Conservation (phyloP, 2,113 vertebrate genomes). For the Cyphomyrus plagiostoma region DNA sequence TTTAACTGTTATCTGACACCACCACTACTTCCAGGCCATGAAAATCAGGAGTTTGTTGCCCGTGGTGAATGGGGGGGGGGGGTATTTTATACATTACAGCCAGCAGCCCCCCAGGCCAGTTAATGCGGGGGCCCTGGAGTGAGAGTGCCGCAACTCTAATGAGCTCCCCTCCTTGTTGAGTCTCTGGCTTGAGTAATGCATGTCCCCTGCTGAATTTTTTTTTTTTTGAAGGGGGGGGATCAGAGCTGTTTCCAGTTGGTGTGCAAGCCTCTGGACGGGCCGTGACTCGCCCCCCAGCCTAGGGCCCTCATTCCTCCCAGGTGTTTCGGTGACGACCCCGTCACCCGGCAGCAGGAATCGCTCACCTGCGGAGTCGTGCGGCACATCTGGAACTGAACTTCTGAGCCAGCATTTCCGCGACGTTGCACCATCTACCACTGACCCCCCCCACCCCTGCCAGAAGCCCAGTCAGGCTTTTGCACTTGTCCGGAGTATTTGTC, state of each 20-base stretch:
- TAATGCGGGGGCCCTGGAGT: not conserved
- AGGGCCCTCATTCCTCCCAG: conserved; percentile 21
- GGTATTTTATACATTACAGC: not conserved
- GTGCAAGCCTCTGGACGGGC: not conserved
- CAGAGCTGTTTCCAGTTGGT: not conserved
- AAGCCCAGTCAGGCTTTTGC: not conserved
- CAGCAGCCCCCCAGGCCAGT: not conserved
- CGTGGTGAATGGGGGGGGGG: not conserved
- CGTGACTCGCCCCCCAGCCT: not conserved
- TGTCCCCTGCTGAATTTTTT: not conserved
- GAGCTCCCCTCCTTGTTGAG: not conserved
- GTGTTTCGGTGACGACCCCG: conserved; percentile 19
- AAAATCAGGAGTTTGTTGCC: not conserved
- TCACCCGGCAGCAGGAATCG: not conserved
- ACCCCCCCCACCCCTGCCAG: not conserved
- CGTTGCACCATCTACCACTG: conserved; percentile 5
- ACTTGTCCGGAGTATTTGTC: not conserved
- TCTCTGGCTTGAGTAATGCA: not conserved
- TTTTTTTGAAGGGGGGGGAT: not conserved
- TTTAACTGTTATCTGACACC: not conserved
- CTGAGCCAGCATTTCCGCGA: conserved; percentile 38
- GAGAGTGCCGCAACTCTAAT: not conserved
- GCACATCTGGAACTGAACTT: conserved; percentile 64
- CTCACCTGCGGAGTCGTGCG: conserved; percentile 36
- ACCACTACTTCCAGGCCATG: not conserved